Evolutionary conservation across 2,888 invertebrate genomes (phyloP).

Genomic region (Tanytarsus gracilentus): DNA sequence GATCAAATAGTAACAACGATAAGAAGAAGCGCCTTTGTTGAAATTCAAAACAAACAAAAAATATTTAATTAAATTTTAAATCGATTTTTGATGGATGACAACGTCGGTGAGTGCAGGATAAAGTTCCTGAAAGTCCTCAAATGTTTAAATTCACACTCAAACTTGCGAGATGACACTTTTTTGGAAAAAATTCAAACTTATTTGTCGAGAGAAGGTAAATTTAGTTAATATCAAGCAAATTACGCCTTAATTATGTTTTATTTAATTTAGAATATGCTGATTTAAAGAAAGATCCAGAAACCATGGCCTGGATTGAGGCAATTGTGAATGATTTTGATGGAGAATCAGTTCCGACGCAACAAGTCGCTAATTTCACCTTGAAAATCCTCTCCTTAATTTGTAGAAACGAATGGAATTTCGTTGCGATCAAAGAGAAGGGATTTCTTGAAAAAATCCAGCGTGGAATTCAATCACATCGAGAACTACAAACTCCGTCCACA

Average conservation of each 20-base stretch:
- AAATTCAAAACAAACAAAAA: neutral
- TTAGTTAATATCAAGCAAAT: neutral
- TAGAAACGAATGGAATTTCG: conserved; percentile 23
- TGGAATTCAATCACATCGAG: conserved; percentile 34
- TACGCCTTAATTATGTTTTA: neutral
- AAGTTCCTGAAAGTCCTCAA: conserved; percentile 34
- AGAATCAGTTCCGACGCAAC: conserved; percentile 40
- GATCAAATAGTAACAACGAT: no score
- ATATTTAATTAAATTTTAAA: no score
- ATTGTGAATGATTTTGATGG: conserved; percentile 40
- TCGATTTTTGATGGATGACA: conserved; percentile 18
- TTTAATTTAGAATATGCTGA: conserved; percentile 41
- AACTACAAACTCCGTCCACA: conserved; percentile 48
- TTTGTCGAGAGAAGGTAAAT: conserved; percentile 10
- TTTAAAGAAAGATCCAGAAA: conserved; percentile 39
- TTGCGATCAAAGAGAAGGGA: conserved; percentile 10
- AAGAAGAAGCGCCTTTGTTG: no score
- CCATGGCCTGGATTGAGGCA: conserved; percentile 44
- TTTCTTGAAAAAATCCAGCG: conserved; percentile 31
- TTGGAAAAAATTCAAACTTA: conserved; percentile 22
- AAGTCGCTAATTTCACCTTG: conserved; percentile 52
- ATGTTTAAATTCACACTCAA: conserved; percentile 36
- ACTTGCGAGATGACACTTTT: conserved; percentile 17
- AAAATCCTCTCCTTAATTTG: conserved; percentile 49
- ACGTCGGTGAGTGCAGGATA: conserved; percentile 23